Percentiles rank a stretch among this genome's conserved stretches.
These are phyloP conservation scores for Adelosebastes latens DNA, from an alignment of 2,797 vertebrate genomes.

Conservation along the genomic window DNA sequence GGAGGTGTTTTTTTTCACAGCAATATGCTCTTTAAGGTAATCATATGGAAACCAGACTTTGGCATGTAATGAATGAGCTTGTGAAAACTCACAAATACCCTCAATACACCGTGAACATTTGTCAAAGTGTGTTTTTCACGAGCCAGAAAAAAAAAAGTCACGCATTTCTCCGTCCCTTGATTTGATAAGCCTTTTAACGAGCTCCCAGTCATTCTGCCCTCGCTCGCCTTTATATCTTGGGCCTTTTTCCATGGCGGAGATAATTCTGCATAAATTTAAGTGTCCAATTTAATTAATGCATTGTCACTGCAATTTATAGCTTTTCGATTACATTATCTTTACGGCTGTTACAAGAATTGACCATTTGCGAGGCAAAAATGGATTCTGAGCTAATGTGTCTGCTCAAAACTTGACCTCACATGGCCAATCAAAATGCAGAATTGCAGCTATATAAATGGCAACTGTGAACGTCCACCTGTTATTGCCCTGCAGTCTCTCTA, in stretches of 20 bases:
- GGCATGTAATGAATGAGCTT: constrained; percentile 31
- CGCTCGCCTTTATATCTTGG: constrained; percentile 41
- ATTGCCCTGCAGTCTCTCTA: constrained; percentile 15
- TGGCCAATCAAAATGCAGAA: constrained; percentile 45
- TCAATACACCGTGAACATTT: constrained; percentile 13
- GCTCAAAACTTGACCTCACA: constrained; percentile 65
- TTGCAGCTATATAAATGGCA: constrained; percentile 53
- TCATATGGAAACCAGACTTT: constrained; percentile 27
- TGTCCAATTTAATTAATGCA: constrained; percentile 77
- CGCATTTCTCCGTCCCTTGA: constrained; percentile 41
- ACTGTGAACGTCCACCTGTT: constrained; percentile 50
- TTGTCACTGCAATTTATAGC: constrained; percentile 73
- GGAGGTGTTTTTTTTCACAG: constrained; percentile 7
- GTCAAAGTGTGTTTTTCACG: constrained; percentile 50
- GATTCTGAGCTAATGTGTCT: constrained; percentile 71
- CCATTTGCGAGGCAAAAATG: constrained; percentile 73
- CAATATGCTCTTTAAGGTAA: constrained; percentile 53
- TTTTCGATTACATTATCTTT: constrained; percentile 76
- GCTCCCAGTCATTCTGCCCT: constrained; percentile 45
- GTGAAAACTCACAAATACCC: constrained; percentile 33
- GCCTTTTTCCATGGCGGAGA: constrained; percentile 41
- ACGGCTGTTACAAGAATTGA: constrained; percentile 71
- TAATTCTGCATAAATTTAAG: constrained; percentile 67
- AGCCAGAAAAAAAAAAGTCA: constrained; percentile 39
- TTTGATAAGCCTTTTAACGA: constrained; percentile 70